phyloP scores from a whole-genome alignment of 2,888 invertebrate genomes.

The Trypoxylon attenuatum region DNA sequence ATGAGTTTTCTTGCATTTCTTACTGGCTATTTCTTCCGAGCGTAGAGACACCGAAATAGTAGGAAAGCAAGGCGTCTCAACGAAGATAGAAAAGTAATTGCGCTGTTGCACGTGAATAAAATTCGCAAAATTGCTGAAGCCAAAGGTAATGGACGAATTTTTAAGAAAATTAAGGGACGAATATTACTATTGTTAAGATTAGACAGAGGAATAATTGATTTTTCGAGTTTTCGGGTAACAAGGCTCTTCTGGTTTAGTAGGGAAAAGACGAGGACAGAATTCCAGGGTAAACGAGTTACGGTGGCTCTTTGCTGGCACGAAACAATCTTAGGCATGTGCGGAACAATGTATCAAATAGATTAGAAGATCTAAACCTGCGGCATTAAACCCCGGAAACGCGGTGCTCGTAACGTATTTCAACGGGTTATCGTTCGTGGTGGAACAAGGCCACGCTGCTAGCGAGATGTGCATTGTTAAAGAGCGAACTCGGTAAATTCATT shows the following conservation, averaged over 20 bases:
- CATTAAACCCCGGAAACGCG: slow-evolving; percentile 44
- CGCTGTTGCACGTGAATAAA: too few species aligned
- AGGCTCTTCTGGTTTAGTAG: too few species aligned
- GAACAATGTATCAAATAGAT: slow-evolving; percentile 54
- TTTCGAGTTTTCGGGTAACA: too few species aligned
- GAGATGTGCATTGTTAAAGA: slow-evolving; percentile 57
- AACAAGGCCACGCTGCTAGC: slow-evolving; percentile 46
- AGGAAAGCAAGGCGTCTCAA: too few species aligned
- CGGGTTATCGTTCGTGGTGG: slow-evolving; percentile 53
- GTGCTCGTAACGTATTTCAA: slow-evolving; percentile 55
- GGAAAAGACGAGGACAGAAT: background rate
- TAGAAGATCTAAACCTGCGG: slow-evolving; percentile 52
- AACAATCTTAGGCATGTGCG: slow-evolving; percentile 37
- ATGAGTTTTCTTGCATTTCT: slow-evolving; percentile 19
- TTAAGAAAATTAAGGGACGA: too few species aligned
- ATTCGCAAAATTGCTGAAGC: too few species aligned
- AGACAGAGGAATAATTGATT: too few species aligned
- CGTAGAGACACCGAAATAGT: too few species aligned
- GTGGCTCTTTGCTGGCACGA: slow-evolving; percentile 25
- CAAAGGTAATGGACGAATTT: too few species aligned
- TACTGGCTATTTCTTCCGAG: too few species aligned
- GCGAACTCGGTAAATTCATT: slow-evolving; percentile 54
- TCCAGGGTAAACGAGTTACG: slow-evolving; percentile 28
- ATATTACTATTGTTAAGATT: too few species aligned
- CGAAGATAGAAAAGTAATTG: too few species aligned